Evolutionary conservation across 1,140 invertebrate species (phyloP), one percentile per base, ranked within the genome.

Genomic region (Argopecten irradians): DNA sequence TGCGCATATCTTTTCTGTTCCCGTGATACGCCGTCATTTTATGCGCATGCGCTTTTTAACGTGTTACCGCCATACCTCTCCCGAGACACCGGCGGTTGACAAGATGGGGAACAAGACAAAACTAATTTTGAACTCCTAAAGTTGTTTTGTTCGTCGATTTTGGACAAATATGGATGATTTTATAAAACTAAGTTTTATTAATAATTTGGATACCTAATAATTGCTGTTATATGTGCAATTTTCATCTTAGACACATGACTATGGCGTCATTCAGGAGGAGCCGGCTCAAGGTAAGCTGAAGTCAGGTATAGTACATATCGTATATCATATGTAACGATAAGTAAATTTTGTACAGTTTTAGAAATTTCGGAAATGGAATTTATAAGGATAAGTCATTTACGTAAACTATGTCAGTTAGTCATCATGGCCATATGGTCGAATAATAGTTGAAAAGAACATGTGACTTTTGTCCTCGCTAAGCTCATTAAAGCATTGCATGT

Each of bases 111-210:
- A n/a, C 55, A 71, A 71, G 55, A 71, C 0, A 28, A 28, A 28
- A n/a, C 55, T n/a, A 22, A 71, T 8, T 71, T 71, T 71, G n/a
- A 71, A 71, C 8, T 71, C n/a, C 14, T n/a, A 71, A 71, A 71
- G 22, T 71, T 71, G 22, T 28, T 71, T 71, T 28, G n/a, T 28
- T 28, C 2, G 55, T 28, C 22, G 16, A 71, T 71, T 71, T 71
- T 71, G 55, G 55, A 71, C 55, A 71, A 71, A 71, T 71, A 71
- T 71, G 55, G 55, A 71, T 71, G 28, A 71, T 71, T 71, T 22
- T 28, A 16, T 71, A 8, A 46, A 14, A 8, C n/a, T 71, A 22
- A 71, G 55, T 71, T 46, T 71, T 28, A 71, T 71, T 5, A 46
- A 71, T 5, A n/a, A 71, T n/a, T n/a, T 28, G 55, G 55, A 71